Evolutionary conservation across 92 coral and sea anemone genomes (phyloP), one percentile per base, ranked within the genome.

Genomic region (Siderastrea radians): DNA sequence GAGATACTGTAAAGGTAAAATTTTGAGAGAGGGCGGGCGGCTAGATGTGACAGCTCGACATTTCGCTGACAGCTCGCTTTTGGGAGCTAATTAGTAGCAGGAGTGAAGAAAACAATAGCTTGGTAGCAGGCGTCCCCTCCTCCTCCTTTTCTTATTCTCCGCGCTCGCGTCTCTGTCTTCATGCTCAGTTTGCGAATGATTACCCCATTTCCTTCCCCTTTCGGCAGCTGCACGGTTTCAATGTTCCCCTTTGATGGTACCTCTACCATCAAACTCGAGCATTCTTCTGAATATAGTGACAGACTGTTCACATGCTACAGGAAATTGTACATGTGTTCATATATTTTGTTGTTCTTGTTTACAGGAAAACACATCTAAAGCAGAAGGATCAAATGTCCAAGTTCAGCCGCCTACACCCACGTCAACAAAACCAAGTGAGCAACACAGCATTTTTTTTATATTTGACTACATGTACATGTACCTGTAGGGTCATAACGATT

Each of bases 341-440:
- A 19, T 26, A 65, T 19, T 65, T 52, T n/a, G 17, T 71, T 50
- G 47, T 14, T 53, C 7, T 51, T 74, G n/a, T 8, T 63, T 62
- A 3, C 71, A 84, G 87, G 80, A 62, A 84, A 72, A 63, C 49
- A 52, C 73, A 16, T 3, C 80, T 9, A 84, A 84, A 73, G 10
- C 65, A 52, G 80, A 74, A 74, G 81, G n/a, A 14, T 53, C 57
- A 7, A n/a, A 63, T 7, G 68, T 61, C 58, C 16, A 73, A 26
- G 80, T 84, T 45, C 87, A 73, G 51, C 87, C 80, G 49, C 68
- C 87, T 11, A 84, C 87, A n/a, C 80, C 87, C 2, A 84, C 87
- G 3, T 47, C 73, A 48, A 62, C 87, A 6, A 84, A 84, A 63
- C 73, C 87, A 26, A 62, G 87, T 84, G 50, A 73, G 87, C 50